phyloP scores from a whole-genome alignment of 2,888 invertebrate genomes.

The Phragmatobia fuliginosa region DNA sequence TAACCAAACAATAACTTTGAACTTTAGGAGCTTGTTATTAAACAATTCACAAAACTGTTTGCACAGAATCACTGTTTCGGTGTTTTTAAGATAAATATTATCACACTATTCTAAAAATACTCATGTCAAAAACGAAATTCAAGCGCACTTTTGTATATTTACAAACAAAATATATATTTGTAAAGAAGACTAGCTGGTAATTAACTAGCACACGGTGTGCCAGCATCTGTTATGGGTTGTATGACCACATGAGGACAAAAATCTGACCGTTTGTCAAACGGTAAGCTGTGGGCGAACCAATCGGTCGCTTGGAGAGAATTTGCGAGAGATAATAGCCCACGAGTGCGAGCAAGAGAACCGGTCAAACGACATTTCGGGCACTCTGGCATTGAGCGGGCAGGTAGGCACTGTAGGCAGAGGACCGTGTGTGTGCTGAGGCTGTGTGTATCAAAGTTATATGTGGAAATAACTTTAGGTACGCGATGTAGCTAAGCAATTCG shows the following conservation, averaged over 20 bases:
- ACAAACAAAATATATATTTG: conserved; percentile 5
- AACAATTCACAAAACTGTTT: neutral
- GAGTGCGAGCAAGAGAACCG: conserved; percentile 80
- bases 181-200: neutral
- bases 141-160: conserved; percentile 6
- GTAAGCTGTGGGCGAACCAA: conserved; percentile 71
- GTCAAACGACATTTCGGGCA: conserved; percentile 78
- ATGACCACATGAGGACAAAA: conserved; percentile 61
- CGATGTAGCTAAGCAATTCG: neutral
- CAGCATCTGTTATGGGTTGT: conserved; percentile 29
- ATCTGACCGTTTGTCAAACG: conserved; percentile 69
- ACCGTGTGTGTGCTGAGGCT: conserved; percentile 7
- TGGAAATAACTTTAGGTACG: neutral
- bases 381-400: conserved; percentile 58
- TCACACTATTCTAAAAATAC: neutral
- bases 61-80: conserved; percentile 5
- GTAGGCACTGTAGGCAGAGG: conserved; percentile 53
- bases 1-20: neutral
- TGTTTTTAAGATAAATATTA: neutral
- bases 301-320: conserved; percentile 79
- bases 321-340: conserved; percentile 70
- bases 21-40: neutral
- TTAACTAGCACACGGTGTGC: conserved; percentile 25
- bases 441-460: conserved; percentile 3
- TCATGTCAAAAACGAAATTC: neutral